A percentile compares a stretch with the other conserved stretches of the same genome.
Evolutionary conservation across 2,797 vertebrate species (phyloP).

Genomic region (Vipera ursinii): DNA sequence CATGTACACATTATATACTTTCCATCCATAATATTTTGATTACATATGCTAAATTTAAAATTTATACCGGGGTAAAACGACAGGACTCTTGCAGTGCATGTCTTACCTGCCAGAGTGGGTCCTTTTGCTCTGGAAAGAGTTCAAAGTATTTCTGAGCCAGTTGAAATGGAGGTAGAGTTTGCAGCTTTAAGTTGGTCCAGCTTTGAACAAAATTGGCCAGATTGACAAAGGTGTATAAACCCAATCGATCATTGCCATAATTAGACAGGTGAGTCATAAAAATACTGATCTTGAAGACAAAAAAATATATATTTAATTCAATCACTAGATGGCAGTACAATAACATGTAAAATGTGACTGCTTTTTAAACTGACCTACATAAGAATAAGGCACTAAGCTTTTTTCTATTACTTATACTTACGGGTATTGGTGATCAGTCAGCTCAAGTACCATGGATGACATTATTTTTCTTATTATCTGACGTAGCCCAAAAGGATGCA

Average conservation of each 20-base stretch:
- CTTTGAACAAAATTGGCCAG: slow-evolving; percentile 91
- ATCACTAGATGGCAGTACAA: slow-evolving; percentile 65
- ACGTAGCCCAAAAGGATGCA: background rate
- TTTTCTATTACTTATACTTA: background rate
- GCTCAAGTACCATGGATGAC: background rate
- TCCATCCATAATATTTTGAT: background rate
- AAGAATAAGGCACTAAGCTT: background rate
- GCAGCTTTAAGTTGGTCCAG: slow-evolving; percentile 92
- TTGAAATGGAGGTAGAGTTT: slow-evolving; percentile 88
- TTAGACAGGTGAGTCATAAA: slow-evolving; percentile 97
- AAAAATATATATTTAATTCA: slow-evolving; percentile 1
- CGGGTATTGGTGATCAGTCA: background rate
- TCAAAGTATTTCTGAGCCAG: slow-evolving; percentile 94
- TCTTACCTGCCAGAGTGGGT: slow-evolving; percentile 94
- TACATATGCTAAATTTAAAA: background rate
- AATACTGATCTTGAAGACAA: slow-evolving; percentile 85
- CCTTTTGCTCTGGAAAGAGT: slow-evolving; percentile 92
- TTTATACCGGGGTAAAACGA: background rate
- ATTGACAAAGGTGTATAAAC: slow-evolving; percentile 93
- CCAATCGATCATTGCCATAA: slow-evolving; percentile 90
- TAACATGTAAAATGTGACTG: background rate
- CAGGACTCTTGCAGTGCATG: background rate
- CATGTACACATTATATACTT: background rate
- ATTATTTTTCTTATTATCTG: background rate
- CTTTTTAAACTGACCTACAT: background rate